These are phyloP conservation scores for Montifringilla adamsi DNA, from an alignment of 2,113 vertebrate species.

Conservation along the genomic window DNA sequence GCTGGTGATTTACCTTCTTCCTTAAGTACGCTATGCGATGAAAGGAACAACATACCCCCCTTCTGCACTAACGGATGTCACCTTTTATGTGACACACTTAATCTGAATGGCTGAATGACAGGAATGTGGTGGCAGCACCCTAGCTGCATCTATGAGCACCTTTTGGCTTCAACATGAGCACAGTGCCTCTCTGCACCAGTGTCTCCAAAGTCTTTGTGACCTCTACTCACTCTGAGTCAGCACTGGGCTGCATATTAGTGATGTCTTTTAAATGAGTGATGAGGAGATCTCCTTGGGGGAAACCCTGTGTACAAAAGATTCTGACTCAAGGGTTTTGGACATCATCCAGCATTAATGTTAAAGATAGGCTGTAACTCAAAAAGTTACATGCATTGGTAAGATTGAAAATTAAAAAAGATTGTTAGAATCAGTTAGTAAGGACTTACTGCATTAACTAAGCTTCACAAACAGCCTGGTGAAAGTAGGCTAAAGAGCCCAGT, in stretches of 20 bases:
- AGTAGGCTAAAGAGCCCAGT: background rate
- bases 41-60: rapidly evolving
- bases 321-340: background rate
- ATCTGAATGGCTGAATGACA: background rate
- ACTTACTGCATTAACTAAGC: background rate
- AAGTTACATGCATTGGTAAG: background rate
- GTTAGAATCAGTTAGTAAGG: background rate
- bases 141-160: background rate
- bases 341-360: background rate
- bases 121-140: background rate
- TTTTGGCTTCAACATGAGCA: background rate
- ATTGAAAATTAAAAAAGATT: background rate
- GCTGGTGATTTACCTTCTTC: background rate
- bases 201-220: background rate
- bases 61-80: background rate
- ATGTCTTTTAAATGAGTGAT: background rate
- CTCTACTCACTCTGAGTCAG: background rate
- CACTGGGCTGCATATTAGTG: background rate
- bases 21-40: background rate
- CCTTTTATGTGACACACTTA: background rate
- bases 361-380: background rate
- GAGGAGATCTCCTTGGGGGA: background rate
- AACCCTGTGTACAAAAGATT: background rate
- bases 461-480: background rate
- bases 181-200: background rate